Conservation (phyloP, 1,140 invertebrate species). For the Cyclargus thomasi region DNA sequence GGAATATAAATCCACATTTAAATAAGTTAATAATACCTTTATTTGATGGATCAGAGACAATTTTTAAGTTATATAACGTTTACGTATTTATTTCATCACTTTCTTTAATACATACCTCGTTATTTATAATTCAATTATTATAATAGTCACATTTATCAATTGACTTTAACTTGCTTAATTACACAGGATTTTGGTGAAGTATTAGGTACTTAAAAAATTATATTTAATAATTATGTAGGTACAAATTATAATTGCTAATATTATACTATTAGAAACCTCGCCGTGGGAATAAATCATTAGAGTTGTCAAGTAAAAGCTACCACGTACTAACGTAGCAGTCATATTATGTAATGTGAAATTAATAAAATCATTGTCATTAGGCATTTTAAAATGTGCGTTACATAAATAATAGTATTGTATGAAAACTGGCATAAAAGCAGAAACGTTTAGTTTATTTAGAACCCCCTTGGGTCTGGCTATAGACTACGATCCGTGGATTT, state of each 20-base stretch:
- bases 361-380: not conserved
- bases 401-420: not conserved
- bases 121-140: no score
- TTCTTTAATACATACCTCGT: no score
- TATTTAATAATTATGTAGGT: not conserved
- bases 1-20: no score
- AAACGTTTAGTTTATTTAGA: no score
- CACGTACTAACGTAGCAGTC: conserved; percentile 5
- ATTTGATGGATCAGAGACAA: no score
- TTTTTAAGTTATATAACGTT: no score
- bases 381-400: not conserved
- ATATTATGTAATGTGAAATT: not conserved
- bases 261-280: conserved; percentile 9
- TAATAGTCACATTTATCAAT: not conserved
- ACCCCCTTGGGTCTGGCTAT: no score
- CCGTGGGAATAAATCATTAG: conserved; percentile 6
- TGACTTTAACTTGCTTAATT: not conserved
- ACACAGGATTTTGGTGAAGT: no score
- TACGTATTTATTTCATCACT: no score
- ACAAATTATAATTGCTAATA: conserved; percentile 14
- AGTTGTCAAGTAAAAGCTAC: conserved; percentile 15
- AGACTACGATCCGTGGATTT: no score
- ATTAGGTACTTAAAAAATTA: not conserved
- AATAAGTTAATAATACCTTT: no score
- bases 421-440: no score